Base-by-base conservation (phyloP, 1,140 invertebrate species). In the Platorchestia sp. region DNA sequence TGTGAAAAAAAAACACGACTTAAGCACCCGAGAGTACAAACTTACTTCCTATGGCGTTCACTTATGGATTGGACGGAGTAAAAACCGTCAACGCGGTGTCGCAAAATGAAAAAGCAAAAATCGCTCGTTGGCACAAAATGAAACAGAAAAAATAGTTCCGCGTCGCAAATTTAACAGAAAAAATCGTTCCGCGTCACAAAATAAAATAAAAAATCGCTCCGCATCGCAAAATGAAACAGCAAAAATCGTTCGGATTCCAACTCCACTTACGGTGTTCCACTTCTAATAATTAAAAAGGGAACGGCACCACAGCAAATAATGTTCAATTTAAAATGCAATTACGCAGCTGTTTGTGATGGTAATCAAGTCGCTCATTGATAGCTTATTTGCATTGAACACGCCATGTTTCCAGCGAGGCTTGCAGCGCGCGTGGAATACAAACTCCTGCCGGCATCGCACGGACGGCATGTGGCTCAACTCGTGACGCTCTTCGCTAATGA, bases 251-350 rank as follows among this genome's bases (percentile, higher is more conserved):
- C 45, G 10, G 91, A 7, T 14, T 10, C 41, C 91, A 40, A 40
- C 47, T 5, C 22, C 89, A 45, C 89, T 91, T 91, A 91, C 89
- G 43, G 1, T 7, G 41, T 7, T 6, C 43, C 91, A 93, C 91
- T 93, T 93, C 43, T 40, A 7, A 47, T 93, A 93, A 93, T 93
- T 93, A 93, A 45, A n/a, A 93, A 45, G 7, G 91, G 43, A 89
- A 16, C 91, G 91, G 45, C 91, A 16, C 43, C 45, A n/a, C 19
- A 14, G 36, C 91, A 93, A 93, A 93, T 93, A 93, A 44, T 93
- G 91, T 47, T 22, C 45, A 93, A 47, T 93, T 93, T 93, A 93
- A 93, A 93, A 93, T 93, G 91, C 91, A 93, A 93, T 93, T 93
- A 93, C 45, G 45, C 91, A 40, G 43, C 91, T 93, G 91, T 93